A percentile compares a stretch with the other conserved stretches of the same genome.
Evolutionary conservation across 2,113 vertebrate species (phyloP).

Genomic region (Dromaius novaehollandiae): DNA sequence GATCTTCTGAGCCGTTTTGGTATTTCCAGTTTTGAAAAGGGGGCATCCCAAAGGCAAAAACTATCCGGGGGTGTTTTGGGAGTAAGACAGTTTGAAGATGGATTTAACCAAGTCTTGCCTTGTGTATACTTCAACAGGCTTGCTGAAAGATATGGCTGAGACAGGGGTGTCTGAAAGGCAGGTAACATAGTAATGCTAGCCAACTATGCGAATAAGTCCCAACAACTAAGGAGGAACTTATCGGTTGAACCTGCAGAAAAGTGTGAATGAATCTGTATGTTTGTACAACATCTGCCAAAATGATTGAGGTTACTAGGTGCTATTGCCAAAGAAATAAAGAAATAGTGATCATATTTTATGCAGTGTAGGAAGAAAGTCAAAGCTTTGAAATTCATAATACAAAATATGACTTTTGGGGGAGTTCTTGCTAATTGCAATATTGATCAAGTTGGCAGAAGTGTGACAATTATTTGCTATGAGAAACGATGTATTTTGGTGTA

Average conservation of each 20-base stretch:
- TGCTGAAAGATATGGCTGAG: neutral
- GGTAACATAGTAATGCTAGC: neutral
- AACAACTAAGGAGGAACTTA: neutral
- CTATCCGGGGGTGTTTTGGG: neutral
- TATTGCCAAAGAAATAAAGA: neutral
- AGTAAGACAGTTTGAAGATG: conserved; percentile 14
- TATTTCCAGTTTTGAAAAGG: conserved; percentile 20
- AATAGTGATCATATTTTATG: neutral
- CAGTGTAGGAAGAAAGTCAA: neutral
- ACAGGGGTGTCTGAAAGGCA: neutral
- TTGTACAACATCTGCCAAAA: conserved; percentile 20
- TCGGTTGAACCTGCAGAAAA: neutral
- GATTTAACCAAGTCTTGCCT: conserved; percentile 4
- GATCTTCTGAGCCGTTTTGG: neutral
- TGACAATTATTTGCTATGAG: neutral
- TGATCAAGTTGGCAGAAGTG: neutral
- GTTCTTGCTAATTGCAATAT: neutral
- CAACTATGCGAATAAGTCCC: neutral
- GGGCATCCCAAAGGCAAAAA: neutral
- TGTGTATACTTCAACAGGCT: neutral
- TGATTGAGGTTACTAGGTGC: neutral
- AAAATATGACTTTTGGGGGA: neutral
- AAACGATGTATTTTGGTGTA: neutral
- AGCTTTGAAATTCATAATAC: neutral
- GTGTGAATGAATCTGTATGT: neutral